Conservation (phyloP, 2,888 invertebrate genomes). For the Himalopsyche anomala region DNA sequence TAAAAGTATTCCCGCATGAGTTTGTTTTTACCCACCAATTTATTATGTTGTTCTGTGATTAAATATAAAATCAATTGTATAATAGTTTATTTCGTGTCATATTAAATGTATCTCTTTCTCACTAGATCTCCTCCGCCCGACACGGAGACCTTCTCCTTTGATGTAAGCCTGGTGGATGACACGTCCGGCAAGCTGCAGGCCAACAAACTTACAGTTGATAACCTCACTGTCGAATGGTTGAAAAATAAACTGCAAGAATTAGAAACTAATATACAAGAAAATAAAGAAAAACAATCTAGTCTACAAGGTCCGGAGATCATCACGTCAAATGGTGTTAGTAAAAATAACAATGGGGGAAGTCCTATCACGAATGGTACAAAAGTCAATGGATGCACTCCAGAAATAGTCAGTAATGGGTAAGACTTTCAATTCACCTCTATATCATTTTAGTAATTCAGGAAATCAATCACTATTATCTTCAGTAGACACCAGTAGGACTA, state of each 20-base stretch:
- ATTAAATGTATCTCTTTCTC: constrained; percentile 57
- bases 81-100: no score
- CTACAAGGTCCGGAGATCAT: constrained; percentile 77
- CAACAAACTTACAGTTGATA: constrained; percentile 94
- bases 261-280: constrained; percentile 87
- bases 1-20: no score
- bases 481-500: no score
- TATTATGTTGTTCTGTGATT: no score
- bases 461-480: no score
- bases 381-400: constrained; percentile 62
- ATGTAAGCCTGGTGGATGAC: constrained; percentile 91
- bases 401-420: constrained; percentile 69
- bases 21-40: no score
- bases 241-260: constrained; percentile 87
- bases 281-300: constrained; percentile 83
- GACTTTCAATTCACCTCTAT: constrained; percentile 32
- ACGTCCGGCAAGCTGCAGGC: constrained; percentile 90
- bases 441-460: no score
- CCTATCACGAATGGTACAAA: constrained; percentile 62
- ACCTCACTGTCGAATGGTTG: constrained; percentile 93
- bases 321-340: constrained; percentile 74
- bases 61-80: no score
- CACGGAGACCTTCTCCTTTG: constrained; percentile 86
- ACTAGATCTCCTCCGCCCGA: constrained; percentile 87
- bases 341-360: constrained; percentile 68